Conservation (phyloP, 2,113 vertebrate genomes). For the Physeter macrocephalus region DNA sequence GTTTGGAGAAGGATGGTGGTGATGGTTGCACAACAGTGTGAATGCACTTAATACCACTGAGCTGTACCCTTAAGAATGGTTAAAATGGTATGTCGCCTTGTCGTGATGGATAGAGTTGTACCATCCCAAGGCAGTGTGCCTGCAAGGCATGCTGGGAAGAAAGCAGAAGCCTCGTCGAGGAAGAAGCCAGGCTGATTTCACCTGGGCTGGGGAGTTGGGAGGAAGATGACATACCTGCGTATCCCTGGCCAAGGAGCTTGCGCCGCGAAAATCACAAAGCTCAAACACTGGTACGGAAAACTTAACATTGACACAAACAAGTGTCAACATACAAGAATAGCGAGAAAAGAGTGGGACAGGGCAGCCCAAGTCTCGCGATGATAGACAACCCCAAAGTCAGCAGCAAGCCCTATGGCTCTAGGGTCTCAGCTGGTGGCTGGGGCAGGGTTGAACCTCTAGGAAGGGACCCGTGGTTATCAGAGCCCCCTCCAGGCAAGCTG, state of each 20-base stretch:
- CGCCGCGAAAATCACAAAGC: neutral
- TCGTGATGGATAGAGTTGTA: neutral
- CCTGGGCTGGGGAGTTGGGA: neutral
- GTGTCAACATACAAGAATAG: neutral
- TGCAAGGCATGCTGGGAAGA: neutral
- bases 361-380: neutral
- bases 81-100: neutral
- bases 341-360: neutral
- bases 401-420: neutral
- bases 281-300: neutral
- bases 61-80: neutral
- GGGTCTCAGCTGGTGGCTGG: too few species aligned
- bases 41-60: neutral
- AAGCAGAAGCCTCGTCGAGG: neutral
- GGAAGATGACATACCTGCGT: neutral
- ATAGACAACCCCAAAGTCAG: neutral
- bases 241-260: neutral
- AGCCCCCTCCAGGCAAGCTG: neutral
- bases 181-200: neutral
- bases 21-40: neutral
- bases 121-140: neutral
- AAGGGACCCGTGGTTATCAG: neutral
- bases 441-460: neutral
- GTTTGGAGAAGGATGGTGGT: neutral
- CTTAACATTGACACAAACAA: neutral